Evolutionary conservation across 2,888 invertebrate species (phyloP).

Genomic region (Volucella inanis): DNA sequence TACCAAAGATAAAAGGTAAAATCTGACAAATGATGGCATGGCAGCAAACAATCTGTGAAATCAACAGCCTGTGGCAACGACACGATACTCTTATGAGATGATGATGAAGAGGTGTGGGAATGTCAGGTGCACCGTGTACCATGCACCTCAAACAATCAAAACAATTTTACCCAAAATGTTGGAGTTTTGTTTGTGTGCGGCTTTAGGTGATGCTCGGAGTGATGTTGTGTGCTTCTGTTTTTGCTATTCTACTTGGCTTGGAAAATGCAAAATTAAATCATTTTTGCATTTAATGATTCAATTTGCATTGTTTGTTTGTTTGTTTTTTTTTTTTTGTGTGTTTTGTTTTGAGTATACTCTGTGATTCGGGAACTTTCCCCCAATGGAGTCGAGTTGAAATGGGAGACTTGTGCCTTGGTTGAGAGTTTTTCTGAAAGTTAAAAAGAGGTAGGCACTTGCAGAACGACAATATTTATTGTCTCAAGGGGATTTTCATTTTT

Average conservation of each 20-base stretch:
- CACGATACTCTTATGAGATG: neutral
- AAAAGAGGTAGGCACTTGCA: slow-evolving; percentile 30
- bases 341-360: neutral
- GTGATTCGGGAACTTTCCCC: slow-evolving; percentile 52
- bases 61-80: slow-evolving; percentile 53
- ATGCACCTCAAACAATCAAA: slow-evolving; percentile 34
- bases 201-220: neutral
- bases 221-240: neutral
- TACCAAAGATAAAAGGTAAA: neutral
- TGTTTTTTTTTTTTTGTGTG: slow-evolving; percentile 10
- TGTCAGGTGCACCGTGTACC: neutral
- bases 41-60: slow-evolving; percentile 61
- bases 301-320: slow-evolving; percentile 57
- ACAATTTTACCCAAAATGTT: slow-evolving; percentile 24
- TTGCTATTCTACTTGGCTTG: slow-evolving; percentile 29
- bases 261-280: slow-evolving; percentile 64
- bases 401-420: slow-evolving; percentile 25
- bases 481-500: slow-evolving; percentile 14
- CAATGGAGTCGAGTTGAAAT: slow-evolving; percentile 35
- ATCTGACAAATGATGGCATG: slow-evolving; percentile 61
- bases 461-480: slow-evolving; percentile 46
- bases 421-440: slow-evolving; percentile 38
- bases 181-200: neutral
- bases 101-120: slow-evolving; percentile 43
- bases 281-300: slow-evolving; percentile 70